phyloP scores from a whole-genome alignment of 2,888 invertebrate genomes.

The Digitonthophagus gazella region DNA sequence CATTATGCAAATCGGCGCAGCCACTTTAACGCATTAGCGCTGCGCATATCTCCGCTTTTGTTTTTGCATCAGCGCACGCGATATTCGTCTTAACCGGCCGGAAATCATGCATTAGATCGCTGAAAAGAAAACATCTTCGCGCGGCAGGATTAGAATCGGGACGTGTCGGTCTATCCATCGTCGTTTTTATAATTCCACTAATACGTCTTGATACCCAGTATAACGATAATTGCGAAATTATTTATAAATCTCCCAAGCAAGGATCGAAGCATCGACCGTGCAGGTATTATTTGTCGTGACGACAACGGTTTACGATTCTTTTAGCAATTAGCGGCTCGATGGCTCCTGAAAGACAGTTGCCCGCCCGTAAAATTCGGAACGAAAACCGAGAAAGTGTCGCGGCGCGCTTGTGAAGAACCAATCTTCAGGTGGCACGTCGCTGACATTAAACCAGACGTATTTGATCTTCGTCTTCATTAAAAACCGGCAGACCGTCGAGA shows the following conservation, averaged over 20 bases:
- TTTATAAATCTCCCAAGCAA: neutral
- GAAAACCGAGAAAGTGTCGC: neutral
- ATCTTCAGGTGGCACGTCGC: neutral
- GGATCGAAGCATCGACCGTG: neutral
- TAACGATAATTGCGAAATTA: neutral
- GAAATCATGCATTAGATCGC: neutral
- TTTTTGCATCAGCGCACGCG: neutral
- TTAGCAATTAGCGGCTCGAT: neutral
- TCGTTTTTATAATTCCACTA: neutral
- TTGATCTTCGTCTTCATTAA: neutral
- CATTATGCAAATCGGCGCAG: neutral
- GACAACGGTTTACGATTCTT: neutral
- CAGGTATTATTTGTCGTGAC: neutral
- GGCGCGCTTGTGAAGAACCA: neutral
- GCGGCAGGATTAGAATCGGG: neutral
- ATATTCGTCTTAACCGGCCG: neutral
- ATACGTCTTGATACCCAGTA: neutral
- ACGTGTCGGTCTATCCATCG: neutral
- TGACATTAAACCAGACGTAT: neutral
- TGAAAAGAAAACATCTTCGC: neutral
- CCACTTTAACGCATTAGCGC: neutral
- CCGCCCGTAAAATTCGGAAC: neutral
- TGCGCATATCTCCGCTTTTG: neutral
- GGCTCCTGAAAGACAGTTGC: neutral
- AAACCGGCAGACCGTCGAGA: neutral